phyloP scores from a whole-genome alignment of 2,888 invertebrate genomes.

The Dicycla oo region DNA sequence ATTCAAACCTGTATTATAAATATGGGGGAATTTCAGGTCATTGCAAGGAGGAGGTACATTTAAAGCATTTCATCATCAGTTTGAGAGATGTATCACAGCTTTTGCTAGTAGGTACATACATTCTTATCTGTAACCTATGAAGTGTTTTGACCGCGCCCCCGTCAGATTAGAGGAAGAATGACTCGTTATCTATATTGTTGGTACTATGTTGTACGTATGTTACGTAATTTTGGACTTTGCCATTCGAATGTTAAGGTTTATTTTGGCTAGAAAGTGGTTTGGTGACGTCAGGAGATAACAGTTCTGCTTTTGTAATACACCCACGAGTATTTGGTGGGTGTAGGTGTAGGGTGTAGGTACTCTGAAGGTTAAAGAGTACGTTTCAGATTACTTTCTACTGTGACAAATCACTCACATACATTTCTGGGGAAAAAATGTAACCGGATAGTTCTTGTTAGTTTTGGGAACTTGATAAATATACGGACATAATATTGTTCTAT shows the following conservation, averaged over 20 bases:
- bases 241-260: conserved; percentile 18
- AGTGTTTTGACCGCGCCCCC: conserved; percentile 65
- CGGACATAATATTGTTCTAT: no score
- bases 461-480: no score
- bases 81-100: conserved; percentile 14
- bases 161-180: conserved; percentile 41
- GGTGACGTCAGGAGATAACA: conserved; percentile 45
- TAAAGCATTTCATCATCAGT: conserved; percentile 12
- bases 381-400: conserved; percentile 5
- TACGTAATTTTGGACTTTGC: conserved; percentile 38
- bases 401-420: neutral
- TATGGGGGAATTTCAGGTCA: conserved; percentile 34
- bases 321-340: conserved; percentile 33
- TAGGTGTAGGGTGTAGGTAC: conserved; percentile 2
- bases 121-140: conserved; percentile 54
- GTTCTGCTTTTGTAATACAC: conserved; percentile 28
- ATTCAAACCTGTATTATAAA: neutral
- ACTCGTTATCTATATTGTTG: conserved; percentile 35
- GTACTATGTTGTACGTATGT: no score
- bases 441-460: no score
- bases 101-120: conserved; percentile 15
- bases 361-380: conserved; percentile 24
- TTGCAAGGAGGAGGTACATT: conserved; percentile 14
- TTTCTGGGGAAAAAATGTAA: neutral
- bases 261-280: conserved; percentile 13